A percentile compares a stretch with the other conserved stretches of the same genome.
These are phyloP conservation scores for Galeruca laticollis DNA, from an alignment of 2,888 invertebrate species.

Conservation along the genomic window DNA sequence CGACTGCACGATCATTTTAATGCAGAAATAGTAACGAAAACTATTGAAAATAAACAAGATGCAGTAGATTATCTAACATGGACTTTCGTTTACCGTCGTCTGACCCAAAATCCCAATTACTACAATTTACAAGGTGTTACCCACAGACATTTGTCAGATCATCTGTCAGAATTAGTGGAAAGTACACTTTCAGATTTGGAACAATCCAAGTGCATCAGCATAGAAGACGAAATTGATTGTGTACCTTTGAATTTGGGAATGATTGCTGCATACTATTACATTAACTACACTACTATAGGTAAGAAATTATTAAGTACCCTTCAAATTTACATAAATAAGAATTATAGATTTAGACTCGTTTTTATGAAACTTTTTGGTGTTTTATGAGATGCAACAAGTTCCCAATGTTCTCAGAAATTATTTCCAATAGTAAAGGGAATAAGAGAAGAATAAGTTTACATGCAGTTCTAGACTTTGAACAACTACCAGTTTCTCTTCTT, in stretches of 20 bases:
- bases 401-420: too few relatives aligned
- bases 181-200: conserved; percentile 94
- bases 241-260: conserved; percentile 97
- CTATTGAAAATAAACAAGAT: conserved; percentile 99
- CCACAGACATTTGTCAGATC: conserved; percentile 96
- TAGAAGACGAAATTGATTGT: conserved; percentile 98
- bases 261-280: conserved; percentile 99
- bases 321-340: not conserved
- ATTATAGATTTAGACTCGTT: not conserved
- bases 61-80: conserved; percentile 99
- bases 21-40: conserved; percentile 99
- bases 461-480: too few relatives aligned
- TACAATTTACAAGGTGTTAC: conserved; percentile 98
- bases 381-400: too few relatives aligned
- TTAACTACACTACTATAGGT: conserved; percentile 99
- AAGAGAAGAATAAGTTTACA: too few relatives aligned
- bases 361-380: too few relatives aligned
- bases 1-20: conserved; percentile 99
- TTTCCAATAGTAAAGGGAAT: too few relatives aligned
- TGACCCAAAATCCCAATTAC: conserved; percentile 99
- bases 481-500: too few relatives aligned
- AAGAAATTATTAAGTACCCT: conserved; percentile 41
- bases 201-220: conserved; percentile 96
- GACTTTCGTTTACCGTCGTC: conserved; percentile 96
- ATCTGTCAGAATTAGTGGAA: conserved; percentile 97